Evolutionary conservation across 30 jellyfish, hydroid and myxozoan genomes (phyloP), one percentile per base, ranked within the genome.

Genomic region (Cassiopea andromeda): DNA sequence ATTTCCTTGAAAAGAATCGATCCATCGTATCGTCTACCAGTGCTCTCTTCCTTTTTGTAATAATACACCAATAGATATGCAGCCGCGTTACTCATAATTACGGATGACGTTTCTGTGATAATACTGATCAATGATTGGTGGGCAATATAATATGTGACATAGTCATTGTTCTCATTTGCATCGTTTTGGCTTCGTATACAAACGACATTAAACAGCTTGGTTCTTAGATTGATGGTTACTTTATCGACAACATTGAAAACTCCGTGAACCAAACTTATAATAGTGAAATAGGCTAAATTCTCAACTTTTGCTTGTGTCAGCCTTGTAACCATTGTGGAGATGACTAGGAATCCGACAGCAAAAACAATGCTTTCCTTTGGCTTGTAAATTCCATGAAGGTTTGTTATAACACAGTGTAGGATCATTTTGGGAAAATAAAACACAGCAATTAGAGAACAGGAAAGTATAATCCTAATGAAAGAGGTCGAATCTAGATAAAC

Each of bases 271-370:
- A 81, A 14, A 50, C 90, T 81, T 70, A 81, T 66, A 19, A 66
- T 49, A 7, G 67, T 69, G 72, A 81, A 81, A 7, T 49, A 17
- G 72, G 19, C 38, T 59, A 64, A 67, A 44, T 48, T 81, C 68
- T 81, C 90, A 67, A 54, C 67, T 46, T 60, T 81, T 8, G 90
- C 90, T 48, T 81, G 90, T 44, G 73, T 73, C 58, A 81, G 67
- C 17, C 90, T 68, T 44, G 82, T 7, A 7, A 70, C 81, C 46
- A 81, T 19, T 19, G 82, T 67, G 2, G 82, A 19, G 5, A 27
- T 46, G 48, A 48, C 59, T 44, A 54, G 72, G 38, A 64, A 19
- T 70, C 73, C 19, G 15, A 48, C 44, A 0, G 69, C 71, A 46
- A 66, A 46, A 15, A 58, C 54, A 8, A 46, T 48, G 1, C 50